These are phyloP conservation scores for Eretmochelys imbricata DNA, from an alignment of 2,113 vertebrate genomes.

Conservation along the genomic window DNA sequence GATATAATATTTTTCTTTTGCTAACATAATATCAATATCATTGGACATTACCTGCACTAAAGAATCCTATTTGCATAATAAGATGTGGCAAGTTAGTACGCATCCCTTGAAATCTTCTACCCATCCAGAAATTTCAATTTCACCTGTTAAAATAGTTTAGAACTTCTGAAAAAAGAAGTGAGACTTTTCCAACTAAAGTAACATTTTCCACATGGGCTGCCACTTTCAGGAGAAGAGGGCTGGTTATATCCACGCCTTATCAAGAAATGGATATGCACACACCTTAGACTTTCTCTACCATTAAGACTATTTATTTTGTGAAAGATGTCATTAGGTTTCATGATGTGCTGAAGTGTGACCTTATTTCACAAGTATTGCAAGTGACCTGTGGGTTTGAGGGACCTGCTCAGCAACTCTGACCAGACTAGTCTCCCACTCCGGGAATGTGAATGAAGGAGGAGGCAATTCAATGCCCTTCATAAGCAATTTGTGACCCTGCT, in stretches of 20 bases:
- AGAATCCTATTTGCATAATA: neutral
- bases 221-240: neutral
- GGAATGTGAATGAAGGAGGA: neutral
- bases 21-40: neutral
- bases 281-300: neutral
- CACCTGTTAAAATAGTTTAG: neutral
- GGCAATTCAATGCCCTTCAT: neutral
- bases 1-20: neutral
- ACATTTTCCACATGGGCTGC: neutral
- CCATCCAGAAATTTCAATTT: neutral
- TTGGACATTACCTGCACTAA: neutral
- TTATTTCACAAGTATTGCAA: fast-evolving
- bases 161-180: neutral
- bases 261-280: neutral
- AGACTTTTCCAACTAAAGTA: neutral
- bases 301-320: neutral
- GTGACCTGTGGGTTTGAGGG: neutral
- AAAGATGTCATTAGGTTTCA: neutral
- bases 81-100: neutral
- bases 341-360: neutral
- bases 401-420: neutral
- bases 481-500: neutral
- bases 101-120: neutral
- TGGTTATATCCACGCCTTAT: neutral
- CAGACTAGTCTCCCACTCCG: neutral